Evolutionary conservation across 1,140 invertebrate genomes (phyloP).

Genomic region (Sitophilus oryzae): DNA sequence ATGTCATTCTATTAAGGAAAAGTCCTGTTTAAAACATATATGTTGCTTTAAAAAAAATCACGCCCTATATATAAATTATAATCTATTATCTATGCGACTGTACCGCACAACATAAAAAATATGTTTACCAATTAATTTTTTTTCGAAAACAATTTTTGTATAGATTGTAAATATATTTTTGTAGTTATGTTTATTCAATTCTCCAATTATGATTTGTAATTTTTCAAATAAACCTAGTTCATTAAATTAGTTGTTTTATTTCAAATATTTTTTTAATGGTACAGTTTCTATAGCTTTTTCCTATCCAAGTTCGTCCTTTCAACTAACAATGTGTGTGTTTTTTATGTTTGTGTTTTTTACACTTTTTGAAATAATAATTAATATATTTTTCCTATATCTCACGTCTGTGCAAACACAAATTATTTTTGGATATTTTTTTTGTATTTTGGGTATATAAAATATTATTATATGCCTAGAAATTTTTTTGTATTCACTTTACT

Average conservation of each 20-base stretch:
- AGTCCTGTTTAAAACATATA: too few relatives aligned
- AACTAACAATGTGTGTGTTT: slow-evolving; percentile 26
- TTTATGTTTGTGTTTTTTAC: slow-evolving; percentile 15
- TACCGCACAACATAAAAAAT: too few relatives aligned
- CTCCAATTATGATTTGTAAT: slow-evolving; percentile 14
- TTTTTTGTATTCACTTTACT: slow-evolving; percentile 16
- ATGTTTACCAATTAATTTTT: too few relatives aligned
- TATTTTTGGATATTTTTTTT: not conserved
- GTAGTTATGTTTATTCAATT: slow-evolving; percentile 9
- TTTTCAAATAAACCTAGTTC: slow-evolving; percentile 21
- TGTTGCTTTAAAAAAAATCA: too few relatives aligned
- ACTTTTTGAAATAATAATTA: slow-evolving; percentile 6
- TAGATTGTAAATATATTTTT: too few relatives aligned
- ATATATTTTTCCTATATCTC: slow-evolving; percentile 5
- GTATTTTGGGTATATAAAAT: not conserved
- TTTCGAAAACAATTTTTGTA: too few relatives aligned
- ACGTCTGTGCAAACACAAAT: slow-evolving; percentile 12
- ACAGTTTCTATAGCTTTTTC: too few relatives aligned
- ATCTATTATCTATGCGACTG: too few relatives aligned
- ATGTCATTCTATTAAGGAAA: too few relatives aligned
- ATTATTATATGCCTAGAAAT: not conserved
- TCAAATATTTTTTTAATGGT: too few relatives aligned
- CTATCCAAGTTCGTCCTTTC: slow-evolving; percentile 1
- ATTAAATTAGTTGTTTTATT: too few relatives aligned
- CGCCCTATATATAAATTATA: too few relatives aligned